Evolutionary conservation across 2,113 vertebrate genomes (phyloP).

Genomic region (Cynocephalus volans): DNA sequence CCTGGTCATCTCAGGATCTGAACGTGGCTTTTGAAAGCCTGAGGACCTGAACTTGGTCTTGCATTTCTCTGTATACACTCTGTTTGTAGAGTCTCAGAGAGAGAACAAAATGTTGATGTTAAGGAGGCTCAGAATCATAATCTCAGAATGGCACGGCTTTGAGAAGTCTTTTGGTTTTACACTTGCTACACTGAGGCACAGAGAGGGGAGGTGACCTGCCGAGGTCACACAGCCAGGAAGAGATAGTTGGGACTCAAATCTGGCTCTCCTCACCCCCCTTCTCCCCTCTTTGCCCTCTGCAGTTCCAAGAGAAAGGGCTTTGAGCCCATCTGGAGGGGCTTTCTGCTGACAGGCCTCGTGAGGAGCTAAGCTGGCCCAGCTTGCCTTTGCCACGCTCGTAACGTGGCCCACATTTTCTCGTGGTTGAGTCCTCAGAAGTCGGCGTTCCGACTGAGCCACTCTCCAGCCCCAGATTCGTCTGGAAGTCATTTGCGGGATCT

Average conservation of each 20-base stretch:
- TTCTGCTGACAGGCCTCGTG: neutral
- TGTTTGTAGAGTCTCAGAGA: neutral
- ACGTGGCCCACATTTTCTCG: neutral
- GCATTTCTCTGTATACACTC: neutral
- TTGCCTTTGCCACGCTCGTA: neutral
- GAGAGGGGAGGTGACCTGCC: neutral
- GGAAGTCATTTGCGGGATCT: neutral
- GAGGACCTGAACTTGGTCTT: neutral
- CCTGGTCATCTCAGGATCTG: neutral
- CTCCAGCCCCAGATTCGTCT: neutral
- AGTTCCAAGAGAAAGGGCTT: neutral
- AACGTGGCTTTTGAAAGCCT: neutral
- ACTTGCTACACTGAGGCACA: neutral
- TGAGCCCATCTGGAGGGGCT: fast-evolving
- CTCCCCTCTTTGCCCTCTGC: neutral
- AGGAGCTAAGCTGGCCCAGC: neutral
- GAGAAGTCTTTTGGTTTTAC: neutral
- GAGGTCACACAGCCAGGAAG: neutral
- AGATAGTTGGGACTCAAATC: neutral
- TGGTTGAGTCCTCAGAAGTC: neutral
- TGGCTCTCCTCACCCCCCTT: fast-evolving
- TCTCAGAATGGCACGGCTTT: fast-evolving
- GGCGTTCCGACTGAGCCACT: neutral
- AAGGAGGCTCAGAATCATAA: neutral
- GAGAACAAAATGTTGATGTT: neutral